Evolutionary conservation across 1,140 invertebrate species (phyloP), one percentile per base, ranked within the genome.

Genomic region (Gryllus bimaculatus): DNA sequence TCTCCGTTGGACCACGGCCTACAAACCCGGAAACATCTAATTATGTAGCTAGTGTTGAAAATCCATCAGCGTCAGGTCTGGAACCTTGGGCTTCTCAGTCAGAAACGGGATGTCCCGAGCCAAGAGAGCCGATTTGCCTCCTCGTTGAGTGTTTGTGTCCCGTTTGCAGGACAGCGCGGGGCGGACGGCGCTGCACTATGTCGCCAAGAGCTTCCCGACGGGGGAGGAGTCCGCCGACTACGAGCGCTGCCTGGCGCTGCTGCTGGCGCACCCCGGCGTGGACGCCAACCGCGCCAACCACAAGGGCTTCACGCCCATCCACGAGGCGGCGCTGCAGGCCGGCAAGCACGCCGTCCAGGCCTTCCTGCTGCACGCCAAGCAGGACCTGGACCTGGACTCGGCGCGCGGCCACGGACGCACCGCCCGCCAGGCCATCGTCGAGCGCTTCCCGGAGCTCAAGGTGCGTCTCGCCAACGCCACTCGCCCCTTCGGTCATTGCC

Each of bases 101-200:
- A 39, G 26, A 39, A 5, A 39, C 26, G 5, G 1, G 26, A 2
- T 39, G 26, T 5, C 26, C 26, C 5, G 26, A 39, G 26, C 26
- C 26, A 5, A 2, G 26, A 39, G 1, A 39, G 26, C 26, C n/a
- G n/a, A n/a, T n/a, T n/a, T n/a, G n/a, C n/a, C n/a, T n/a, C n/a
- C n/a, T n/a, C n/a, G n/a, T n/a, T n/a, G n/a, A n/a, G n/a, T n/a
- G n/a, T n/a, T n/a, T n/a, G 26, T 5, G 1, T 39, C 26, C 5
- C 26, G 26, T 39, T 39, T 39, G 26, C 26, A 15, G 66, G 66
- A 73, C n/a, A 73, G 66, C 66, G n/a, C 13, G 13, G 66, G 66
- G n/a, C 66, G 66, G n/a, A 73, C 66, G n/a, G 66, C 66, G 13
- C 66, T 73, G 66, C 66, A 73, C n/a, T n/a, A 73, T 73, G 66